These are phyloP conservation scores for Siphamia tubifer DNA, from an alignment of 2,113 vertebrate genomes.

Conservation along the genomic window DNA sequence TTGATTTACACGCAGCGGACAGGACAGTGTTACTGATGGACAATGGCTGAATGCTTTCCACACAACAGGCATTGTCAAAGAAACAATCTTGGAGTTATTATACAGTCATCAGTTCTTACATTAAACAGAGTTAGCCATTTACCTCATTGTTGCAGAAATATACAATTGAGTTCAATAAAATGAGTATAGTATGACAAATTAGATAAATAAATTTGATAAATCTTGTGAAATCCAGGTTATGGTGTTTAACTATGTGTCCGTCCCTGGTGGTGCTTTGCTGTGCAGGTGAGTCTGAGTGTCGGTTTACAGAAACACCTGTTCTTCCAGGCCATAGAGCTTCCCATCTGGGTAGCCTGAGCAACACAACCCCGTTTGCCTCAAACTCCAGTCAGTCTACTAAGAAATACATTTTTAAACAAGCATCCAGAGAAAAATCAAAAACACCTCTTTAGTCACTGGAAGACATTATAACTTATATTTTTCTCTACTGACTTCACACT, in stretches of 20 bases:
- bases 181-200: neutral
- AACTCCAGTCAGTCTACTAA: neutral
- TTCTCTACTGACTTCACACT: neutral
- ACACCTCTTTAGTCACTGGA: neutral
- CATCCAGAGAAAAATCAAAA: neutral
- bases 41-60: slow-evolving; percentile 12
- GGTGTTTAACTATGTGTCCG: neutral
- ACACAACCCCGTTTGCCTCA: slow-evolving; percentile 16
- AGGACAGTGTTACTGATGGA: slow-evolving; percentile 8
- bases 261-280: slow-evolving; percentile 4
- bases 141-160: neutral
- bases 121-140: neutral
- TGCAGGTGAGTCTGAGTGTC: slow-evolving; percentile 58
- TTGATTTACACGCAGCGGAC: slow-evolving; percentile 31
- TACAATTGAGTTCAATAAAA: too few relatives aligned
- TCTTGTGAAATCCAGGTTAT: neutral
- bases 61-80: neutral
- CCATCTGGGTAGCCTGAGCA: slow-evolving; percentile 60
- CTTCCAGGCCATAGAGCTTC: slow-evolving; percentile 32
- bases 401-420: neutral
- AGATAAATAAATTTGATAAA: neutral
- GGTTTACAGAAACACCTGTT: slow-evolving; percentile 78
- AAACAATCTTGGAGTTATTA: neutral
- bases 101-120: neutral
- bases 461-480: neutral